Conservation (phyloP, 2,888 invertebrate species). For the Agriopis leucophaearia region DNA sequence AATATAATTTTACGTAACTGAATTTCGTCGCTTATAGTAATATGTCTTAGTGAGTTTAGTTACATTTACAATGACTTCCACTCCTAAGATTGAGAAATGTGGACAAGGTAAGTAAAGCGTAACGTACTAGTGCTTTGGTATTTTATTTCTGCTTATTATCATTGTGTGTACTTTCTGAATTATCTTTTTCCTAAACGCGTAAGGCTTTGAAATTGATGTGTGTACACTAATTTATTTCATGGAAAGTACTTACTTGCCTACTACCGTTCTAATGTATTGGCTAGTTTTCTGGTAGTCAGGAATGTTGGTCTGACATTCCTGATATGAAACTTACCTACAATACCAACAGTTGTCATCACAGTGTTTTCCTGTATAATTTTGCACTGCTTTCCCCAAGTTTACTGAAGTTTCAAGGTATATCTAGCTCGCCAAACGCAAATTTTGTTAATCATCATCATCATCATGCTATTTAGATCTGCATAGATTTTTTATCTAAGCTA, state of each 20-base stretch:
- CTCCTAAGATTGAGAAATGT: constrained; percentile 83
- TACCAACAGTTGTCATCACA: neutral
- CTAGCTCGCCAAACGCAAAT: neutral
- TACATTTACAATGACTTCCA: constrained; percentile 78
- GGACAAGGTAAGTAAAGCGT: constrained; percentile 78
- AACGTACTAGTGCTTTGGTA: constrained; percentile 48
- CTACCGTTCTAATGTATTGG: neutral
- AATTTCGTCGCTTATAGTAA: constrained; percentile 63
- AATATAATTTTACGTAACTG: constrained; percentile 47
- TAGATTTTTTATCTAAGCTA: neutral
- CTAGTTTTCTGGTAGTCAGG: neutral
- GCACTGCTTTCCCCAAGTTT: neutral
- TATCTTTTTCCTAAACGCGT: neutral
- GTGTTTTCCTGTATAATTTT: constrained; percentile 7
- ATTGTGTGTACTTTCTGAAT: constrained; percentile 1
- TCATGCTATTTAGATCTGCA: neutral
- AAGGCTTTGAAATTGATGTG: neutral
- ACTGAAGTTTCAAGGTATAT: neutral
- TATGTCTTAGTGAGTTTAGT: constrained; percentile 73
- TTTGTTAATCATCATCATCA: neutral
- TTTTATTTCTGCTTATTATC: constrained; percentile 12
- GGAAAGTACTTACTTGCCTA: neutral
- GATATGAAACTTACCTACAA: neutral
- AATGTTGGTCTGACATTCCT: neutral
- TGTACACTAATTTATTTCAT: constrained; percentile 1